These are phyloP conservation scores for Lithophane semibrunnea DNA, from an alignment of 2,888 invertebrate species.

Conservation along the genomic window DNA sequence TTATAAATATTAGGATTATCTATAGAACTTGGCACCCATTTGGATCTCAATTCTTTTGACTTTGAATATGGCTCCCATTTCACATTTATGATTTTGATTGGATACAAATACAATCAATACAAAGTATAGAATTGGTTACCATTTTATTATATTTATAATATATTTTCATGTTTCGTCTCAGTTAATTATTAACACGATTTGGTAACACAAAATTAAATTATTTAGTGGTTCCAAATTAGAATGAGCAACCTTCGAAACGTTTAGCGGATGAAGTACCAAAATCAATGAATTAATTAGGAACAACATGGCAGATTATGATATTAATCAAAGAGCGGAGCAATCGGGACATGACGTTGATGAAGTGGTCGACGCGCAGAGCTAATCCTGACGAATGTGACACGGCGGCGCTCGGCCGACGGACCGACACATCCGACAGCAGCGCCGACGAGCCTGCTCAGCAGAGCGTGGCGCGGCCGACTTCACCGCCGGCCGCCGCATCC, in stretches of 20 bases:
- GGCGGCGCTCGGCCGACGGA: background rate
- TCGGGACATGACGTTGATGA: slow-evolving; percentile 33
- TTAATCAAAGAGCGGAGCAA: slow-evolving; percentile 6
- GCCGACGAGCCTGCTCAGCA: background rate
- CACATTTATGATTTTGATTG: too few species aligned
- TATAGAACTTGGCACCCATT: too few species aligned
- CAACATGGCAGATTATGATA: slow-evolving; percentile 11
- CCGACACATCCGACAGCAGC: background rate
- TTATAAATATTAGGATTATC: too few species aligned
- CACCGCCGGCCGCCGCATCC: too few species aligned
- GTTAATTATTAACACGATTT: background rate
- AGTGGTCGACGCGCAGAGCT: slow-evolving; percentile 23
- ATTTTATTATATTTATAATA: too few species aligned
- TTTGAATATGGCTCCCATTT: too few species aligned
- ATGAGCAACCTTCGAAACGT: background rate
- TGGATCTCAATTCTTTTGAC: too few species aligned
- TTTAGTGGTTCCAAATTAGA: background rate
- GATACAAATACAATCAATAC: too few species aligned
- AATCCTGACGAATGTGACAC: slow-evolving; percentile 22
- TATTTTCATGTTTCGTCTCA: too few species aligned
- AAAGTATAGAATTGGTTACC: too few species aligned
- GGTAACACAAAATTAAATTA: background rate
- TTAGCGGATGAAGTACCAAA: background rate
- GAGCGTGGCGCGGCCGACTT: too few species aligned
- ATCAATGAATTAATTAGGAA: background rate